These are phyloP conservation scores for Diachasmimorpha longicaudata DNA, from an alignment of 1,140 invertebrate species.

Conservation along the genomic window DNA sequence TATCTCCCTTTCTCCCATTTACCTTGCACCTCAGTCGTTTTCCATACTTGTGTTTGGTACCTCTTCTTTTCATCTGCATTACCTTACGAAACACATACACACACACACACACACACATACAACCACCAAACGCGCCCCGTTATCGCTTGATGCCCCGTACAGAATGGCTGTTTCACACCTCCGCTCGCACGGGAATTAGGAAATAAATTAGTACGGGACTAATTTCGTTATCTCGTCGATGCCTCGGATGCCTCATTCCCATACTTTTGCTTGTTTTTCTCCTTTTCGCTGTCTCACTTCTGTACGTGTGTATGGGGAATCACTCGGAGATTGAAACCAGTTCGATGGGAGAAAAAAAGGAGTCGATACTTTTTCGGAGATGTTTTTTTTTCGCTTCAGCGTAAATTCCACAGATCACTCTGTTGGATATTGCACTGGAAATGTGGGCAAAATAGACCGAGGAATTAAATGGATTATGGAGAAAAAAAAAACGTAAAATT, in stretches of 20 bases:
- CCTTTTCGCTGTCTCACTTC: neutral
- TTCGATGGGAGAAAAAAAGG: neutral
- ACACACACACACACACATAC: neutral
- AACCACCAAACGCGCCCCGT: conserved; percentile 25
- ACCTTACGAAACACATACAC: conserved; percentile 10
- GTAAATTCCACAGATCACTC: conserved; percentile 24
- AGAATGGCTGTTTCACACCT: conserved; percentile 62
- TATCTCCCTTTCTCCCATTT: conserved; percentile 21
- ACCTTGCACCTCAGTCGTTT: conserved; percentile 19
- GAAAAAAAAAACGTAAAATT: too few species aligned
- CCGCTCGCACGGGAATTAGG: conserved; percentile 60
- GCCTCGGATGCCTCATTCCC: conserved; percentile 30
- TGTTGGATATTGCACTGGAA: conserved; percentile 3
- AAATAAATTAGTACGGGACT: conserved; percentile 61
- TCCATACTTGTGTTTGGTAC: conserved; percentile 28
- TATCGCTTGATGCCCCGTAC: conserved; percentile 48
- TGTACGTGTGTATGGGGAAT: neutral
- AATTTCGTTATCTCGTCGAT: conserved; percentile 60
- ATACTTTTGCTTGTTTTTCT: conserved; percentile 8
- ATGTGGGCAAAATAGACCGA: too few species aligned
- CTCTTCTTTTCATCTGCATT: conserved; percentile 33
- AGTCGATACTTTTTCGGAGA: conserved; percentile 14
- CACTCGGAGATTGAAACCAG: conserved; percentile 20
- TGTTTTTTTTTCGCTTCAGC: conserved; percentile 11
- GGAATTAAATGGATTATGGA: too few species aligned